Evolutionary conservation across 2,113 vertebrate genomes (phyloP).

Genomic region (Vanacampus margaritifer): DNA sequence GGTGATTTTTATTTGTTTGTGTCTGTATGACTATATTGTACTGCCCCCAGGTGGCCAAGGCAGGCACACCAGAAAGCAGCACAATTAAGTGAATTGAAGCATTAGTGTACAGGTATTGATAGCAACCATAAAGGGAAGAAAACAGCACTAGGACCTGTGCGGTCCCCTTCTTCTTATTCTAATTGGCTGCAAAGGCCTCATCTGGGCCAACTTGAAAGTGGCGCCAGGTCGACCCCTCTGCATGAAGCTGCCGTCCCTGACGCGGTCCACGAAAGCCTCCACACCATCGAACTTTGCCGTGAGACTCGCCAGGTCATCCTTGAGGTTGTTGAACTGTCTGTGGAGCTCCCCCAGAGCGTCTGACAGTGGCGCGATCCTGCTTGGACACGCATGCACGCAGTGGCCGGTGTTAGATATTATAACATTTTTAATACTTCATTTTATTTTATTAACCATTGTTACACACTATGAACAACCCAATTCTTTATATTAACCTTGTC

Average conservation of each 20-base stretch:
- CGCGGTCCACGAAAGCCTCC: conserved; percentile 76
- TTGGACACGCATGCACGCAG: background rate
- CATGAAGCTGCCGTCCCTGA: conserved; percentile 55
- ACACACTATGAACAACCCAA: too few species aligned
- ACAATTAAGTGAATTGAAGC: too few species aligned
- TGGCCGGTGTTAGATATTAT: too few species aligned
- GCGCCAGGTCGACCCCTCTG: conserved; percentile 15
- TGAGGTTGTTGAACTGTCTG: conserved; percentile 77
- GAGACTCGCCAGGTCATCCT: conserved; percentile 76
- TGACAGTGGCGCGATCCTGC: conserved; percentile 79
- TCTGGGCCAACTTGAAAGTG: conserved; percentile 25
- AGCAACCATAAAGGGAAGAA: background rate
- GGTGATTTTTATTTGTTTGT: too few species aligned
- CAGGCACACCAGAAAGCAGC: too few species aligned
- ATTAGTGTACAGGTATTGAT: too few species aligned
- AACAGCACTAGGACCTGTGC: conserved; percentile 25
- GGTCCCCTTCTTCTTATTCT: conserved; percentile 42
- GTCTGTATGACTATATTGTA: too few species aligned
- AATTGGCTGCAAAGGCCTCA: conserved; percentile 19
- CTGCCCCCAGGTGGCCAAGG: too few species aligned
- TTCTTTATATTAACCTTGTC: too few species aligned
- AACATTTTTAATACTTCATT: too few species aligned
- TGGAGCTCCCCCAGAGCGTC: conserved; percentile 80
- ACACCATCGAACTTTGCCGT: conserved; percentile 72
- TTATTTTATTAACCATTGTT: too few species aligned